Base-by-base conservation (phyloP, 2,113 vertebrate genomes). In the Azemiops feae region DNA sequence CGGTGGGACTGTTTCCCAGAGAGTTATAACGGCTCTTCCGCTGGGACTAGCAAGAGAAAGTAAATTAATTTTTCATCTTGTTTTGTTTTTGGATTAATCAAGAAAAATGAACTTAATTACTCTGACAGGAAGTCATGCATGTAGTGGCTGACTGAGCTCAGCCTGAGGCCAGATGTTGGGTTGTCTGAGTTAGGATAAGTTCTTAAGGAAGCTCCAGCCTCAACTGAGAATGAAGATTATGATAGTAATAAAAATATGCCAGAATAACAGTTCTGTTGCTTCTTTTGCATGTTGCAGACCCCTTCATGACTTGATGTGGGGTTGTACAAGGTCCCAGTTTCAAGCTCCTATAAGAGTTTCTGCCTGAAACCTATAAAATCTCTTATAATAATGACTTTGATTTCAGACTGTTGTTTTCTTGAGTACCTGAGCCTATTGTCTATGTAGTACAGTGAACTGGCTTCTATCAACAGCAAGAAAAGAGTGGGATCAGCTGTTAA, bases 31-130 rank as follows among this genome's bases (percentile, higher is more conserved):
- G 10, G 30, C 96, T 94, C 91, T 95, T 95, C 93, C 81, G 92
- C 25, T 88, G 92, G 95, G 93, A 96, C 91, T 58, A 64, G 94
- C 93, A 96, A 94, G 93, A 95, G 94, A 97, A 96, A 96, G 93
- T 58, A 97, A 96, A 96, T 97, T 95, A 96, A 91, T 94, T 96
- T 92, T 96, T 95, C 96, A 95, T 96, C 94, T 95, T 96, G 95
- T 96, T 96, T 97, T 94, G 93, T 96, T 92, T 95, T 96, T 95
- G 94, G 95, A 93, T 96, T 97, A 96, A 96, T 96, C 94, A 96
- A 95, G 95, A 95, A 96, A 97, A 97, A 96, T 95, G 92, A 95
- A 95, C 90, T 97, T 96, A 96, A 95, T 97, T 96, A 97, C 95
- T 94, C 88, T 95, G 96, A 94, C 93, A 96, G 95, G 94, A 97